Conservation (phyloP, 2,113 vertebrate genomes). For the Alexandromys fortis region DNA sequence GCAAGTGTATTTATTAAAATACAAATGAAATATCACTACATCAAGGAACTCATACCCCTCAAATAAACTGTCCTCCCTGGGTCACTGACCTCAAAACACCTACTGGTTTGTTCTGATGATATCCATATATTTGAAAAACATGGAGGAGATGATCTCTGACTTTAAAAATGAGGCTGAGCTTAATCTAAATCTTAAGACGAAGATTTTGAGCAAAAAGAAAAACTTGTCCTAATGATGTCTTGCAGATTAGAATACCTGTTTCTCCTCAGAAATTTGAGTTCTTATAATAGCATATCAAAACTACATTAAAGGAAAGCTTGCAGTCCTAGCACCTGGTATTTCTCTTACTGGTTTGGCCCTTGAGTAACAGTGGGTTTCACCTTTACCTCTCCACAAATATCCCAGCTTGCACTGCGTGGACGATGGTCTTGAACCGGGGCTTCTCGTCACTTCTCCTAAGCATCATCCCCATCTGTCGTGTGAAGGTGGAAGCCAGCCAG, state of each 20-base stretch:
- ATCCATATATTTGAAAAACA: neutral
- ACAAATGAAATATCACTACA: no score
- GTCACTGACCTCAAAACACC: neutral
- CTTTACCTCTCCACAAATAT: constrained; percentile 98
- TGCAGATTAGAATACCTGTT: neutral
- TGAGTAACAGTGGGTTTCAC: neutral
- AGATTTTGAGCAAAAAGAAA: constrained; percentile 1
- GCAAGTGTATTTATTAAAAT: no score
- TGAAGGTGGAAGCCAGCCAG: constrained; percentile 99
- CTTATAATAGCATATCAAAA: neutral
- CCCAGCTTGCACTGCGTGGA: constrained; percentile 98
- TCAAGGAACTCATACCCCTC: neutral
- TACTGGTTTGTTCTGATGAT: neutral
- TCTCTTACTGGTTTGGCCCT: neutral
- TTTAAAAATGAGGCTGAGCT: neutral
- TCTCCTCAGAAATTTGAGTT: neutral
- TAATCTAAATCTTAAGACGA: neutral
- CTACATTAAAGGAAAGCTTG: neutral
- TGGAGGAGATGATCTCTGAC: neutral
- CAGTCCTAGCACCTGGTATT: no score
- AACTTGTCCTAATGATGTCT: neutral
- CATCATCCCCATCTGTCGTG: constrained; percentile 98
- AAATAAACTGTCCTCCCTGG: neutral
- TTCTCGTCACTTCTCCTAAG: constrained; percentile 95
- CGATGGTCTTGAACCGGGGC: constrained; percentile 96